Evolutionary conservation across 2,113 vertebrate species (phyloP).

Genomic region (Accipiter virgatus): DNA sequence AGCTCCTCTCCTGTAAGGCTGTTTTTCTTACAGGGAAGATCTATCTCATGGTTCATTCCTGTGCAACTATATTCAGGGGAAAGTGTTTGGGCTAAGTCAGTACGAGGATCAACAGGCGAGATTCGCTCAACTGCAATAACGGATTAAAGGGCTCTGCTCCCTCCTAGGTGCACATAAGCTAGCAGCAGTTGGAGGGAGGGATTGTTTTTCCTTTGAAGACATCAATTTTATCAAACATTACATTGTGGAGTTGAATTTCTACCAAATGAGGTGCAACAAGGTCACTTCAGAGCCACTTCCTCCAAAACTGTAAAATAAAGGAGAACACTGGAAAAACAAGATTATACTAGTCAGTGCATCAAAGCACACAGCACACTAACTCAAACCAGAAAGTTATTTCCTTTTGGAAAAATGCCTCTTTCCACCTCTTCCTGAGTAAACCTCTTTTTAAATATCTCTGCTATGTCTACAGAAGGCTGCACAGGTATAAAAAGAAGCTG

Average conservation of each 20-base stretch:
- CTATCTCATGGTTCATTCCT: background rate
- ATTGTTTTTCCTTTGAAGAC: slow-evolving; percentile 7
- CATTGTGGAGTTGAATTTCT: background rate
- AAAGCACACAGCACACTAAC: background rate
- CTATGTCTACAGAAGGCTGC: background rate
- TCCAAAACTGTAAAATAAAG: background rate
- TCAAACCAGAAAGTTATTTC: background rate
- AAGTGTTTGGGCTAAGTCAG: background rate
- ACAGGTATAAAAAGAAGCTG: background rate
- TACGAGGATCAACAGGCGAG: background rate
- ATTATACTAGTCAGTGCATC: background rate
- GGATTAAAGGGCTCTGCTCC: background rate
- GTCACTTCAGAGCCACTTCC: background rate
- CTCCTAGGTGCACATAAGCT: background rate
- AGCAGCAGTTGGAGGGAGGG: slow-evolving; percentile 29
- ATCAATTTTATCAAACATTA: slow-evolving; percentile 37
- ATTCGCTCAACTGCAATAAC: background rate
- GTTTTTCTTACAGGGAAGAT: background rate
- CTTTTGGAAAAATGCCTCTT: background rate
- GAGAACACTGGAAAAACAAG: background rate
- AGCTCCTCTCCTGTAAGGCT: background rate
- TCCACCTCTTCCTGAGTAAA: background rate
- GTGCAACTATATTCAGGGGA: background rate
- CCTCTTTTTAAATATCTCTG: background rate
- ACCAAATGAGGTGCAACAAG: slow-evolving; percentile 11